Conservation (phyloP, 1,140 invertebrate species). For the Drosophila punjabiensis region DNA sequence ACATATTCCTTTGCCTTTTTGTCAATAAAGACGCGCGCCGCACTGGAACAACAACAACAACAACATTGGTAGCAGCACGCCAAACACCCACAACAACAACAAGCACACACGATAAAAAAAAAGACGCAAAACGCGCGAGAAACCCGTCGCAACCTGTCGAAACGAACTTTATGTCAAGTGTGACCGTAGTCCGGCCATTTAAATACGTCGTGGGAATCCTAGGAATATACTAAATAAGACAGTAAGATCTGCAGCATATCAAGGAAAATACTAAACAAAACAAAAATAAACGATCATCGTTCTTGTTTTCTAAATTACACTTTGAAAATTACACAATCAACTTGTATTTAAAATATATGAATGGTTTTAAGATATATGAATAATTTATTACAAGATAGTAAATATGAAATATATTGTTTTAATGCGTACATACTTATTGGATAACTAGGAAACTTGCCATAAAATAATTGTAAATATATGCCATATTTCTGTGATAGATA, state of each 20-base stretch:
- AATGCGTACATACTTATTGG: no score
- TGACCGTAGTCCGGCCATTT: background rate
- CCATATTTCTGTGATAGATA: background rate
- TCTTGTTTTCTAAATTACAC: background rate
- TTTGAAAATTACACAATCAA: no score
- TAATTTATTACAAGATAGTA: no score
- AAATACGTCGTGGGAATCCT: background rate
- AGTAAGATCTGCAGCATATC: no score
- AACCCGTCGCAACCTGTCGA: conserved; percentile 25
- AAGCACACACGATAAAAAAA: conserved; percentile 32
- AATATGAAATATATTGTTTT: no score
- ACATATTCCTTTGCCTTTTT: conserved; percentile 1
- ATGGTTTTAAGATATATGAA: no score
- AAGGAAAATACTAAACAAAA: background rate
- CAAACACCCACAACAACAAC: conserved; percentile 29
- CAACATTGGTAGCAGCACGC: conserved; percentile 26
- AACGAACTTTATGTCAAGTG: conserved; percentile 25
- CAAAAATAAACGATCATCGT: background rate
- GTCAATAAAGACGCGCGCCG: conserved; percentile 24
- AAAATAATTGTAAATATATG: background rate
- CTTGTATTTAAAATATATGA: no score
- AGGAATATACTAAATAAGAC: background rate
- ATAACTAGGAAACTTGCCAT: no score
- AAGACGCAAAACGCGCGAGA: conserved; percentile 17
- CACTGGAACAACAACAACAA: conserved; percentile 11